These are phyloP conservation scores for Polymixis flavicincta DNA, from an alignment of 2,888 invertebrate genomes.

Conservation along the genomic window DNA sequence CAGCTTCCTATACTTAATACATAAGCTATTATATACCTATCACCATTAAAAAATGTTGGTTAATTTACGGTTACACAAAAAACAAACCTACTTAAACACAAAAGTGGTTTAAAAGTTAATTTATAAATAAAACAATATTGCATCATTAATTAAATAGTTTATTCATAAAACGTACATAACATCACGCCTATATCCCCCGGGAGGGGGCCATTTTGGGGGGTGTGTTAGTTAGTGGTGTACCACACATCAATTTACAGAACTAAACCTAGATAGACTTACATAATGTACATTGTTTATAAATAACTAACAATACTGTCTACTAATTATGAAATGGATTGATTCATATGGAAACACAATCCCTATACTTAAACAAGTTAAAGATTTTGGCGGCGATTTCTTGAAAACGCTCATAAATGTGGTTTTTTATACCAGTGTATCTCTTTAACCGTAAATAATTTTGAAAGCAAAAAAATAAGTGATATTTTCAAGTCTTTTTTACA, in stretches of 20 bases:
- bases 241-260: conserved; percentile 14
- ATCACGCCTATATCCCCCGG: too few species aligned
- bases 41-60: neutral
- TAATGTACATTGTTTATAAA: conserved; percentile 14
- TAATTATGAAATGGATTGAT: neutral
- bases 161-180: conserved; percentile 20
- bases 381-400: too few species aligned
- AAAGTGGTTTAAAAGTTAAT: neutral
- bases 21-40: neutral
- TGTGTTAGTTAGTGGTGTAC: neutral
- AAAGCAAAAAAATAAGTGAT: too few species aligned
- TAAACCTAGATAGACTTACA: neutral
- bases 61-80: neutral
- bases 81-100: neutral
- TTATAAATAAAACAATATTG: conserved; percentile 30
- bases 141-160: conserved; percentile 15
- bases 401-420: too few species aligned
- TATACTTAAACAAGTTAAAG: too few species aligned
- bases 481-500: too few species aligned
- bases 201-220: too few species aligned
- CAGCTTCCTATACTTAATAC: neutral
- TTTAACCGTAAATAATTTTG: too few species aligned
- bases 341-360: neutral
- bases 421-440: too few species aligned
- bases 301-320: conserved; percentile 28